These are phyloP conservation scores for Himalopsyche japonica DNA, from an alignment of 2,888 invertebrate species.

Conservation along the genomic window DNA sequence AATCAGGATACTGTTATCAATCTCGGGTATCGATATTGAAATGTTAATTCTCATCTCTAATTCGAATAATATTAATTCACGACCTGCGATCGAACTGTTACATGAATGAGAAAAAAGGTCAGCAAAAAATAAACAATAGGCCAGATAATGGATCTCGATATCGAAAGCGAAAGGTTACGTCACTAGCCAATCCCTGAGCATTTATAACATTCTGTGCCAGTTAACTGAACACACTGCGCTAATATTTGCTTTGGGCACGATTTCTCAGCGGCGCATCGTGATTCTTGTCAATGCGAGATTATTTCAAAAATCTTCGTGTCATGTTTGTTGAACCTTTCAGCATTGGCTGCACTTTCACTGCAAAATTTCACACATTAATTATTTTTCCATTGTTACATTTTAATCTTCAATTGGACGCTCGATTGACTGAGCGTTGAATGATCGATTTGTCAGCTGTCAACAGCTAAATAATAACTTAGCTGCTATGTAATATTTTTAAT, in stretches of 20 bases:
- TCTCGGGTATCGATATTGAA: neutral
- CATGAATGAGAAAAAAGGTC: constrained; percentile 30
- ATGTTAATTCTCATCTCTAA: neutral
- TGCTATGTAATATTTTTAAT: too few relatives aligned
- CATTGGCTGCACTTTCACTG: neutral
- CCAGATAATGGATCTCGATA: constrained; percentile 34
- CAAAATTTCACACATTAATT: neutral
- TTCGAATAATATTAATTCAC: constrained; percentile 7
- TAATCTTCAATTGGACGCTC: neutral
- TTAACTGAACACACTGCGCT: constrained; percentile 23
- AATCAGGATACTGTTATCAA: neutral
- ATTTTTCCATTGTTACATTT: neutral
- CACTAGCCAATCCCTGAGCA: constrained; percentile 29
- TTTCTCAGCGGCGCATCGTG: constrained; percentile 27
- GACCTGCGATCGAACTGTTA: constrained; percentile 15
- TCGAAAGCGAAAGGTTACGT: constrained; percentile 40
- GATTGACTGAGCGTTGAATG: neutral
- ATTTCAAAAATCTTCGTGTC: neutral
- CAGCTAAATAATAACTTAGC: too few relatives aligned
- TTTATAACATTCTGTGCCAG: constrained; percentile 32
- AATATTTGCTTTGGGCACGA: constrained; percentile 24
- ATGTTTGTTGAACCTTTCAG: neutral
- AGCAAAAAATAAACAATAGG: constrained; percentile 39
- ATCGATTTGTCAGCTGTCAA: too few relatives aligned
- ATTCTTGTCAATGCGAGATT: neutral